Base-by-base conservation (phyloP, 2,888 invertebrate species). In the Zonitis immaculata region DNA sequence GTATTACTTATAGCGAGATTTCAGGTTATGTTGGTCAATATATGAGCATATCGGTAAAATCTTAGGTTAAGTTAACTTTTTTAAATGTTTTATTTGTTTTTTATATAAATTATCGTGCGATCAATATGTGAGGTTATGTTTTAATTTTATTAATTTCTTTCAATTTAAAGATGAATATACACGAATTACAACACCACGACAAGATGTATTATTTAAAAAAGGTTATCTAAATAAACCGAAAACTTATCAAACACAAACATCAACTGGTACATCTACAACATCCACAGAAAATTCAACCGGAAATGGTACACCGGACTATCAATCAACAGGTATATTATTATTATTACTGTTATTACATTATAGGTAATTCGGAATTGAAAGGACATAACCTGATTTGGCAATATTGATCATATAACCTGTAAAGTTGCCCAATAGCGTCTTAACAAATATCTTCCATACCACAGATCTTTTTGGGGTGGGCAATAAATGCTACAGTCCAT, bases 161-260 rank as follows among this genome's bases (percentile, higher is more conserved):
- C 46, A 6, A 25, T 59, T 73, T 71, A 8, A 76, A 82, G 83
- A 84, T 70, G 85, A 85, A 75, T 86, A 86, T 73, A 85, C 85
- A 65, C 79, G 82, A 69, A 85, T 86, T 66, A 84, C 84, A 50
- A 85, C 86, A 35, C 86, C 86, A 25, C 76, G 86, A 60, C 85
- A 85, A 74, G 86, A 86, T 71, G 82, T 86, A 59, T 76, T 86
- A 63, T 85, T 86, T 73, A 85, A 85, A 73, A 85, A 85, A 73
- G 83, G 85, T 57, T 85, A 85, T 73, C 73, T 85, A 60, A 80
- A 80, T 63, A 80, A 79, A 63, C 81, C 80, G 64, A 80, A 78
- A 59, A 77, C 71, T 49, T 74, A 73, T 56, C 73, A 73, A 54
- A 75, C 72, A 46, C 76, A 75, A 67, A 74, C 74, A 35, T 71